Evolutionary conservation across 2,888 invertebrate species (phyloP), one percentile per base, ranked within the genome.

Genomic region (Graphium colonna): DNA sequence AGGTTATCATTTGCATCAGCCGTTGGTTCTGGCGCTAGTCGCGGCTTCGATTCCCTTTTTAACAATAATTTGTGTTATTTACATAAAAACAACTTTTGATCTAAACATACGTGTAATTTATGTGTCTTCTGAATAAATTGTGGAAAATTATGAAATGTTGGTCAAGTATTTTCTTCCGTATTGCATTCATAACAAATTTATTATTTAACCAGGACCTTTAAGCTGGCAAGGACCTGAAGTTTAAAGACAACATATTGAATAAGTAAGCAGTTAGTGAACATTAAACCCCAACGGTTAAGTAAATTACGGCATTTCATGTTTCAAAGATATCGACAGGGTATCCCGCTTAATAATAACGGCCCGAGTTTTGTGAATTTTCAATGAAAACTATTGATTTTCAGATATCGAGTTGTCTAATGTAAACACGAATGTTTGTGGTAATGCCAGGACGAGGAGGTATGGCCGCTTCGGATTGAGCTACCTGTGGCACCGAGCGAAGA

Each of bases 401-500:
- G 52, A 47, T 9, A 42, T 48, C 38, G 52, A 52, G 47, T 9
- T 52, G 18, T 36, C 42, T 8, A 52, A 47, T 10, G 18, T 52
- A 5, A 26, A 42, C 36, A 4, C 3, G 5, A 21, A 42, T 13
- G 52, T n/a, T 8, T 10, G 3, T 13, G 38, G 13, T 1, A 13
- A 1, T 16, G 17, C 13, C 8, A 3, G 13, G 7, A 4, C n/a
- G 1, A 36, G 10, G 28, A 12, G n/a, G 1, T 36, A n/a, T 10
- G 0, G 21, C 13, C 8, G 31, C 12, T 21, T 15, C 10, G 33
- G 33, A 3, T 13, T 41, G 8, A 31, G 33, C 1, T 39, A 47
- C 16, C 26, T 52, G 1, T 41, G 52, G 47, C 17, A 42, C 4
- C 46, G 42, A 4, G 41, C 47, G 26, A 41, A 17, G 10, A 42